Conservation (phyloP, 2,888 invertebrate species). For the Rhorus exstirpatorius region DNA sequence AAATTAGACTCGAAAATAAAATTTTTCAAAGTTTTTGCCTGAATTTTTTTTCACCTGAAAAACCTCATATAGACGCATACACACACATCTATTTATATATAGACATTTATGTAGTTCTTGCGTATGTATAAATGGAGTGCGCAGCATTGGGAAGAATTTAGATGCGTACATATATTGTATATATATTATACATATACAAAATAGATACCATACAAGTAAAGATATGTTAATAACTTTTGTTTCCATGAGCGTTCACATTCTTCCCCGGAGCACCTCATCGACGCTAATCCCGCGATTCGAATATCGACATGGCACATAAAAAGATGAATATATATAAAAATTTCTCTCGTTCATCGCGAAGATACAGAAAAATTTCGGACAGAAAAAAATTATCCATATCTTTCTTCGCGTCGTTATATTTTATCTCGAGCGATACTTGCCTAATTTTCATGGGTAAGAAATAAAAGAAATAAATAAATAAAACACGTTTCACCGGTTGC, state of each 20-base stretch:
- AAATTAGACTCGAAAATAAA: no score
- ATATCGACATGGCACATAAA: conserved; percentile 55
- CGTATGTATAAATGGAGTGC: conserved; percentile 23
- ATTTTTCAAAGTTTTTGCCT: no score
- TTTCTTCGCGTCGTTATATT: conserved; percentile 6
- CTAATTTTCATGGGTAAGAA: conserved; percentile 48
- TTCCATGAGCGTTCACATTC: conserved; percentile 2
- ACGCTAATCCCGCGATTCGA: conserved; percentile 28
- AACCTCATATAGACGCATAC: background rate
- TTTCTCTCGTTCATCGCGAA: conserved; percentile 6
- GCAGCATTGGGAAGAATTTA: conserved; percentile 69
- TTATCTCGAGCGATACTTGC: conserved; percentile 21
- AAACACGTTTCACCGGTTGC: conserved; percentile 64
- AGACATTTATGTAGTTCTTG: conserved; percentile 18
- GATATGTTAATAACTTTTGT: conserved; percentile 74
- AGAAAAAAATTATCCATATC: background rate
- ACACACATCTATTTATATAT: conserved; percentile 1
- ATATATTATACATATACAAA: conserved; percentile 73
- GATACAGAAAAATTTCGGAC: conserved; percentile 7
- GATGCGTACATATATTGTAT: conserved; percentile 65
- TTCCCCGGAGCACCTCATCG: conserved; percentile 54
- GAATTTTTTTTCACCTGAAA: background rate
- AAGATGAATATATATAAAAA: conserved; percentile 21
- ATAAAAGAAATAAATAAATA: conserved; percentile 37
- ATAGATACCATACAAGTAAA: conserved; percentile 72